Evolutionary conservation across 2,797 vertebrate species (phyloP).

Genomic region (Chaenodraco wilsoni): DNA sequence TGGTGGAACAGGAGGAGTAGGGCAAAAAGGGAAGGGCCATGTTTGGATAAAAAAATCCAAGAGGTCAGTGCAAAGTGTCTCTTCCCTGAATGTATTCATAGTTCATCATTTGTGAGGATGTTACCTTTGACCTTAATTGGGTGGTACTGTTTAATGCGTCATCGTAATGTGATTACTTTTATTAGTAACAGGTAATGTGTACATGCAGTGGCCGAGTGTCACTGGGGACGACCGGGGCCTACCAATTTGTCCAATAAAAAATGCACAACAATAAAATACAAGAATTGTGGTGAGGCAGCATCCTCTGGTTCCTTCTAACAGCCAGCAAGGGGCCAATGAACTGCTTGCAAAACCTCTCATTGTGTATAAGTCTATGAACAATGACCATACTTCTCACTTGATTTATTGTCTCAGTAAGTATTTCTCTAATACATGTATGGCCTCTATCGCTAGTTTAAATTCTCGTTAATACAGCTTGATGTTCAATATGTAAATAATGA

Average conservation of each 20-base stretch:
- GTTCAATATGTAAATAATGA: too few relatives aligned
- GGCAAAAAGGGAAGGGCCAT: constrained; percentile 31
- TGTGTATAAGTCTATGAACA: too few relatives aligned
- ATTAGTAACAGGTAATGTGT: too few relatives aligned
- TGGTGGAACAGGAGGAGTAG: constrained; percentile 31
- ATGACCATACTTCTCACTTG: too few relatives aligned
- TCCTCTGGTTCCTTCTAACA: too few relatives aligned
- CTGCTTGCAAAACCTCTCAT: too few relatives aligned
- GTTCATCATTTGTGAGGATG: background rate
- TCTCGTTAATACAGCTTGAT: too few relatives aligned
- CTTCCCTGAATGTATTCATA: background rate
- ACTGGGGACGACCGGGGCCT: background rate
- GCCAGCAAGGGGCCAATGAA: too few relatives aligned
- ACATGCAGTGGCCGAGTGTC: background rate
- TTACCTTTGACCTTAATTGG: background rate
- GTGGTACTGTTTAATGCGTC: background rate
- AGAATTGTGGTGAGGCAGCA: too few relatives aligned
- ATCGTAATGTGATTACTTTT: background rate
- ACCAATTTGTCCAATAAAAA: background rate
- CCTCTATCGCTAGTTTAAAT: too few relatives aligned
- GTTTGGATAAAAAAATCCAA: constrained; percentile 21
- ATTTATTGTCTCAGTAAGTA: too few relatives aligned
- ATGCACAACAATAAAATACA: background rate
- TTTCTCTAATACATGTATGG: too few relatives aligned
- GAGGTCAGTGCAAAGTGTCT: constrained; percentile 7